phyloP scores from a whole-genome alignment of 1,140 invertebrate genomes.

The Eupristina koningsbergeri region DNA sequence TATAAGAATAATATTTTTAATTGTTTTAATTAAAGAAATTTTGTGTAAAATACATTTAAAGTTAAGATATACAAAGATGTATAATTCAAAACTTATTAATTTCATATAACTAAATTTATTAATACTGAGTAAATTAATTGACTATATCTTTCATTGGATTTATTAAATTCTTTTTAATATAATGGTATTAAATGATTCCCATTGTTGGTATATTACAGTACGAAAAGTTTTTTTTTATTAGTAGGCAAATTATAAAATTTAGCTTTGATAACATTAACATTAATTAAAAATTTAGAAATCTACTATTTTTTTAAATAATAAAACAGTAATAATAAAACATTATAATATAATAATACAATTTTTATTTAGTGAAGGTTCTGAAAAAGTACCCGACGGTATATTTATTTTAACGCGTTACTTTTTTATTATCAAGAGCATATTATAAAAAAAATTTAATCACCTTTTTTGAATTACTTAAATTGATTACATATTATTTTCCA shows the following conservation, averaged over 20 bases:
- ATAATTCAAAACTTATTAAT: no score
- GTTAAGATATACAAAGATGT: no score
- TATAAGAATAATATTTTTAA: no score
- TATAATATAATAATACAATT: conserved; percentile 25
- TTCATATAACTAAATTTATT: no score
- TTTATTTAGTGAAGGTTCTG: conserved; percentile 15
- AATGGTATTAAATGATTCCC: no score
- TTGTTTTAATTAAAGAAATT: no score
- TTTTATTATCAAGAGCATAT: background rate
- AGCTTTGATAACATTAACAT: background rate
- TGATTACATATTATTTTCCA: conserved; percentile 51
- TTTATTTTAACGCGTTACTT: background rate
- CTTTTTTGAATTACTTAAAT: conserved; percentile 57
- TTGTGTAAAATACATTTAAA: no score
- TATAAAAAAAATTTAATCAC: conserved; percentile 28
- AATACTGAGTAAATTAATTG: no score
- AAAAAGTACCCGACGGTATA: background rate
- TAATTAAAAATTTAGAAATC: background rate
- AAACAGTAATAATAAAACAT: conserved; percentile 13
- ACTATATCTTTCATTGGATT: no score
- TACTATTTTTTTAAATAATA: conserved; percentile 27
- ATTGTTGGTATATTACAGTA: no score
- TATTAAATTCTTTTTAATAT: no score
- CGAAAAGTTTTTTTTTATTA: no score
- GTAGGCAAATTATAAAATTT: background rate